Evolutionary conservation across 2,888 invertebrate genomes (phyloP).

Genomic region (Parnassius mnemosyne): DNA sequence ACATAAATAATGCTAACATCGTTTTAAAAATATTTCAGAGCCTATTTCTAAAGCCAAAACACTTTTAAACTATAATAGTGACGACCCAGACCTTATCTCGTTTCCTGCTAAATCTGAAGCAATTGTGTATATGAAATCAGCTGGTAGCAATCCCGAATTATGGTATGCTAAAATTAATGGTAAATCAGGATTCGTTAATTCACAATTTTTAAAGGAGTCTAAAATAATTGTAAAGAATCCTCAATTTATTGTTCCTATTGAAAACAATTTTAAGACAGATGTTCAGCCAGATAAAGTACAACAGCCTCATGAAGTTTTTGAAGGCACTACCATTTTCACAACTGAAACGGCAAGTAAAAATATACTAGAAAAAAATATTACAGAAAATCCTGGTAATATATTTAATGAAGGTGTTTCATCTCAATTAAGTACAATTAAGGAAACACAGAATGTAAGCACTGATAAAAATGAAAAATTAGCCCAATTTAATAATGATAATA

Average conservation of each 20-base stretch:
- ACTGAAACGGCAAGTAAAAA: conserved; percentile 42
- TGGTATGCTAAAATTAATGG: conserved; percentile 87
- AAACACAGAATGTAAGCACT: conserved; percentile 25
- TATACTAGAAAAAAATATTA: conserved; percentile 33
- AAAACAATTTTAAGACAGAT: conserved; percentile 33
- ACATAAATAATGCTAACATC: conserved; percentile 19
- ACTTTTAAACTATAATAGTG: conserved; percentile 77
- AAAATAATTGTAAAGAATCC: conserved; percentile 68
- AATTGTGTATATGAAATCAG: conserved; percentile 85
- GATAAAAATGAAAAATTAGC: conserved; percentile 27
- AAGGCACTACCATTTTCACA: conserved; percentile 84
- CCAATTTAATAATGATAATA: conserved; percentile 12
- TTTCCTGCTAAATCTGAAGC: conserved; percentile 81
- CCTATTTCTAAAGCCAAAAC: conserved; percentile 84
- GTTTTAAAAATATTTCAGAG: conserved; percentile 57
- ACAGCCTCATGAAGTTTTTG: conserved; percentile 77
- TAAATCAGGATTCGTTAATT: conserved; percentile 84
- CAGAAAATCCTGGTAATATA: conserved; percentile 33
- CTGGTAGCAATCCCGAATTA: conserved; percentile 79
- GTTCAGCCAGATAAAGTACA: conserved; percentile 68
- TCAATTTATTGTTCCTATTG: conserved; percentile 55
- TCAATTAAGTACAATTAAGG: conserved; percentile 28
- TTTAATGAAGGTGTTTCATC: conserved; percentile 28
- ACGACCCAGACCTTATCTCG: conserved; percentile 79
- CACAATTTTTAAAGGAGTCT: conserved; percentile 80